Conservation (phyloP, 2,797 vertebrate genomes). For the Sciaenops ocellatus region DNA sequence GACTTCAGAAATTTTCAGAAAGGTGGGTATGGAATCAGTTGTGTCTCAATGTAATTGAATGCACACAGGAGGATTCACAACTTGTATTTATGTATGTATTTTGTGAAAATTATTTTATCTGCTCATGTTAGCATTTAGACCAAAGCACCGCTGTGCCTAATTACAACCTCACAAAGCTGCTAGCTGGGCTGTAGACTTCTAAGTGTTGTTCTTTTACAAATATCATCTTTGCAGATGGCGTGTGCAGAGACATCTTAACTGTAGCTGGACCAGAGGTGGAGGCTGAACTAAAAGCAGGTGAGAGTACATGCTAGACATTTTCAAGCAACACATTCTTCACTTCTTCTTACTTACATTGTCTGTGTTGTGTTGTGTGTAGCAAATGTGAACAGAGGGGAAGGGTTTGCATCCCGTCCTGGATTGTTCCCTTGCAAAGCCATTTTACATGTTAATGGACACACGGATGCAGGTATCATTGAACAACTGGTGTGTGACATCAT, state of each 20-base stretch:
- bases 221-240: conserved; percentile 47
- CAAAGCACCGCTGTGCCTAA: too few species aligned
- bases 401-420: conserved; percentile 59
- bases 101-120: too few species aligned
- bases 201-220: not conserved
- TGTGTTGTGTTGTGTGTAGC: conserved; percentile 20
- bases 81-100: too few species aligned
- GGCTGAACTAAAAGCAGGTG: conserved; percentile 66
- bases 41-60: too few species aligned
- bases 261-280: conserved; percentile 66
- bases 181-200: not conserved
- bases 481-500: conserved; percentile 58
- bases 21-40: conserved; percentile 44
- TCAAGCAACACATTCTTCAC: not conserved
- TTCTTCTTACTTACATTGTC: not conserved
- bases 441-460: conserved; percentile 70
- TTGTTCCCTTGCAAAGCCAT: conserved; percentile 66
- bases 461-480: conserved; percentile 37
- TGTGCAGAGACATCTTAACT: conserved; percentile 76
- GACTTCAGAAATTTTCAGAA: conserved; percentile 64
- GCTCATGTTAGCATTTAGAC: too few species aligned
- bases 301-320: not conserved
- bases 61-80: too few species aligned
- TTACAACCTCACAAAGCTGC: too few species aligned
- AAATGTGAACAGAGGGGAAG: conserved; percentile 13